Evolutionary conservation across 2,888 invertebrate genomes (phyloP).

Genomic region (Digitonthophagus gazella): DNA sequence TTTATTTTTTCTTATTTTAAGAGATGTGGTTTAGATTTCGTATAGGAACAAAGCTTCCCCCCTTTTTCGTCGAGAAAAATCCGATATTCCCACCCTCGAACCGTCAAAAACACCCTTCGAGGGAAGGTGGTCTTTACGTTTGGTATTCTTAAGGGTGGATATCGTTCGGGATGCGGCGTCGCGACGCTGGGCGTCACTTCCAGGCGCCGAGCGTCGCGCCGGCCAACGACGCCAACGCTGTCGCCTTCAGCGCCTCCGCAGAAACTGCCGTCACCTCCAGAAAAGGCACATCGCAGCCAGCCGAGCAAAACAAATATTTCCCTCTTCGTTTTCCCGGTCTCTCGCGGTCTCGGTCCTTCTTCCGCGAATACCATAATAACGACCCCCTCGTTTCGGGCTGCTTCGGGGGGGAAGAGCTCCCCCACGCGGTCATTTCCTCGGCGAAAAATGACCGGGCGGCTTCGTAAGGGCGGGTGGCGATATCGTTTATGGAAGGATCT

Average conservation of each 20-base stretch:
- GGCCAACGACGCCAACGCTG: slow-evolving; percentile 50
- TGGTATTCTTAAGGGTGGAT: background rate
- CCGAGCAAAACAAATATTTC: background rate
- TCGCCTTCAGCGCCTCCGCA: slow-evolving; percentile 48
- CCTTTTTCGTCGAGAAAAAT: background rate
- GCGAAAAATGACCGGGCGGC: background rate
- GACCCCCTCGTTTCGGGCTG: too few relatives aligned
- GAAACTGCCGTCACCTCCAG: slow-evolving; percentile 41
- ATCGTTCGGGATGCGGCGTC: slow-evolving; percentile 31
- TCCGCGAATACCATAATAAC: too few relatives aligned
- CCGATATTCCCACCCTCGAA: background rate
- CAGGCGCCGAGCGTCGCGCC: slow-evolving; percentile 51
- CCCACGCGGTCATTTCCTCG: background rate
- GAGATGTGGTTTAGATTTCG: too few relatives aligned
- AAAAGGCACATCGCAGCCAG: background rate
- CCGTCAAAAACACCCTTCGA: background rate
- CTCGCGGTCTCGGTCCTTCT: too few relatives aligned
- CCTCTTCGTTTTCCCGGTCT: background rate
- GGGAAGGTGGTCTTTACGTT: background rate
- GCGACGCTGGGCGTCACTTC: slow-evolving; percentile 49
- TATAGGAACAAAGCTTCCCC: too few relatives aligned
- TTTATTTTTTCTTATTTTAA: too few relatives aligned
- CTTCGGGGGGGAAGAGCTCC: too few relatives aligned
- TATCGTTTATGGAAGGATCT: background rate
- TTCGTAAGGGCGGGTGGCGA: background rate